Percentiles rank a stretch among this genome's conserved stretches.
Evolutionary conservation across 2,797 vertebrate species (phyloP).

Genomic region (Gymnocypris eckloni): DNA sequence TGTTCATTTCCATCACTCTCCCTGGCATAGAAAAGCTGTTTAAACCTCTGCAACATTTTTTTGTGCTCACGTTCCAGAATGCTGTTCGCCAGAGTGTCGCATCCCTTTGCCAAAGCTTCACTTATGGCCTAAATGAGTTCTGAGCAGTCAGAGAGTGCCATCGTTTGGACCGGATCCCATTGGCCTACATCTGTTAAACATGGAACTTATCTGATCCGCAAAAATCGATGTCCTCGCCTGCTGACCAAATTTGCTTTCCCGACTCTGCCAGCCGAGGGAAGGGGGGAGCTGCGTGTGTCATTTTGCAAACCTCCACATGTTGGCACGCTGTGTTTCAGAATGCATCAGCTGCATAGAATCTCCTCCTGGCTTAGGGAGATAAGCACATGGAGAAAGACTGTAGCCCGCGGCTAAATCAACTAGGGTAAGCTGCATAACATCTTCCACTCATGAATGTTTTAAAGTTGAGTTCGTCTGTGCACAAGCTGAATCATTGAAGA

Average conservation of each 20-base stretch:
- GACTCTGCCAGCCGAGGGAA: constrained; percentile 6
- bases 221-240: constrained; percentile 44
- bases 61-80: background rate
- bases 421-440: constrained; percentile 70
- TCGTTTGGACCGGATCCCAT: constrained; percentile 46
- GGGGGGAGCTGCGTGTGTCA: constrained; percentile 3
- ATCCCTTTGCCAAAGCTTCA: constrained; percentile 32
- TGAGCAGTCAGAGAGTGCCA: constrained; percentile 29
- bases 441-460: constrained; percentile 73
- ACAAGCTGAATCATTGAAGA: constrained; percentile 67
- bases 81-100: background rate
- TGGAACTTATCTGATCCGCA: constrained; percentile 46
- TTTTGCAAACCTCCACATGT: constrained; percentile 37
- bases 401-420: constrained; percentile 68
- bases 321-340: constrained; percentile 63
- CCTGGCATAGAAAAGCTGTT: background rate
- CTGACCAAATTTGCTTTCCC: constrained; percentile 36
- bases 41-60: constrained; percentile 15
- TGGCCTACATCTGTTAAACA: constrained; percentile 56
- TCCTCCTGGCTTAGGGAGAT: constrained; percentile 52
- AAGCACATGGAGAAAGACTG: constrained; percentile 60
- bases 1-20: constrained; percentile 16
- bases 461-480: constrained; percentile 59
- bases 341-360: constrained; percentile 48
- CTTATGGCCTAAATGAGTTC: constrained; percentile 27